Conservation (phyloP, 2,797 vertebrate species). For the Gastrophryne carolinensis region DNA sequence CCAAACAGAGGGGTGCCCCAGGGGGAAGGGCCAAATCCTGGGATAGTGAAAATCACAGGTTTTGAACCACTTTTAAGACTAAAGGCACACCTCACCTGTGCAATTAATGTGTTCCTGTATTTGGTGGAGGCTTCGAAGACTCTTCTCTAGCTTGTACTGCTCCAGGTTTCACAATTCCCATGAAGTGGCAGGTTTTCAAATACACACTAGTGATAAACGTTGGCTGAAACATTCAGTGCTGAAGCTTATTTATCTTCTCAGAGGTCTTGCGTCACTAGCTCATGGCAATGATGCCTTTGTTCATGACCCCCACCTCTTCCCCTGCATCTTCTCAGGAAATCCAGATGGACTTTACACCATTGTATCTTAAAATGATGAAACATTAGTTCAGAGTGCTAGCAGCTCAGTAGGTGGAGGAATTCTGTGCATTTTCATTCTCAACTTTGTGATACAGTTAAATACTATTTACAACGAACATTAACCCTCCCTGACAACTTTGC, state of each 20-base stretch:
- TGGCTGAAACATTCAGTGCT: not conserved
- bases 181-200: not conserved
- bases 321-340: conserved; percentile 12
- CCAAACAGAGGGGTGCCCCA: no score
- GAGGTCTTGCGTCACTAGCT: conserved; percentile 22
- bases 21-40: no score
- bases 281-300: conserved; percentile 27
- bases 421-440: no score
- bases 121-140: not conserved
- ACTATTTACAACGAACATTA: no score
- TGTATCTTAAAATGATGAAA: conserved; percentile 28
- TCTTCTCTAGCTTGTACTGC: not conserved
- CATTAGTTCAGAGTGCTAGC: conserved; percentile 11
- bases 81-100: no score
- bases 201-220: not conserved
- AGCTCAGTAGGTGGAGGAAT: not conserved
- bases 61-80: no score
- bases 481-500: no score
- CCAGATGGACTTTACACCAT: conserved; percentile 32
- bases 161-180: not conserved
- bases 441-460: no score
- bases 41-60: no score
- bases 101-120: no score
- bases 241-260: conserved; percentile 9
- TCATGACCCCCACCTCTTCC: conserved; percentile 5